phyloP scores from a whole-genome alignment of 2,797 vertebrate species.

The Aulostomus chinensis region DNA sequence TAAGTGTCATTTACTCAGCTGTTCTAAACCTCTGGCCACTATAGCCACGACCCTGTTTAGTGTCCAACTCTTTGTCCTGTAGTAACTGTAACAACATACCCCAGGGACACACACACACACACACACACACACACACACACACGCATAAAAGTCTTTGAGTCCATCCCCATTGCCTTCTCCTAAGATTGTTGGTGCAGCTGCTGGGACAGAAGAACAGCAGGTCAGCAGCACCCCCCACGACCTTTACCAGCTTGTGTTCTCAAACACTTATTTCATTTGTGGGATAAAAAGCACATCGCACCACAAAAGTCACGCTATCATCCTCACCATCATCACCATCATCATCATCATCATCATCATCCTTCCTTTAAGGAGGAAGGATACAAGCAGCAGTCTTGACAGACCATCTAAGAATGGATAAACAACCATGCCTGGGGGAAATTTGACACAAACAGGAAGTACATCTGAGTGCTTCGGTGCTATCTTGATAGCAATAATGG shows the following conservation, averaged over 20 bases:
- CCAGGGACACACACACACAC: slow-evolving; percentile 4
- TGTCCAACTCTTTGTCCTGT: slow-evolving; percentile 28
- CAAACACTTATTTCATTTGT: slow-evolving; percentile 22
- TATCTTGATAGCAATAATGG: no score
- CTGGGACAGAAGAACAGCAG: slow-evolving; percentile 33
- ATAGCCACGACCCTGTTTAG: neutral
- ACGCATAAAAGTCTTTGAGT: slow-evolving; percentile 13
- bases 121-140: neutral
- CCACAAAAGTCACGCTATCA: neutral
- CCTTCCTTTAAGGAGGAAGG: no score
- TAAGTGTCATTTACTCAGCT: slow-evolving; percentile 20
- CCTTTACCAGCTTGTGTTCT: slow-evolving; percentile 39
- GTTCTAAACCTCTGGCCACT: slow-evolving; percentile 2
- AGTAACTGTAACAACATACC: slow-evolving; percentile 28
- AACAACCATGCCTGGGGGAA: no score
- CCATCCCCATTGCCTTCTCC: slow-evolving; percentile 5
- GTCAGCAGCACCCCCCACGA: slow-evolving; percentile 23
- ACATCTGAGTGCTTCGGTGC: no score
- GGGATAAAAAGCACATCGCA: slow-evolving; percentile 20
- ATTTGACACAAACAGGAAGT: no score
- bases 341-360: no score
- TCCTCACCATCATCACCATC: no score
- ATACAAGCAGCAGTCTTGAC: no score
- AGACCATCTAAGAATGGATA: no score
- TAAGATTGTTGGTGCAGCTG: slow-evolving; percentile 69